Evolutionary conservation across 2,888 invertebrate species (phyloP).

Genomic region (Calameuta idolon): DNA sequence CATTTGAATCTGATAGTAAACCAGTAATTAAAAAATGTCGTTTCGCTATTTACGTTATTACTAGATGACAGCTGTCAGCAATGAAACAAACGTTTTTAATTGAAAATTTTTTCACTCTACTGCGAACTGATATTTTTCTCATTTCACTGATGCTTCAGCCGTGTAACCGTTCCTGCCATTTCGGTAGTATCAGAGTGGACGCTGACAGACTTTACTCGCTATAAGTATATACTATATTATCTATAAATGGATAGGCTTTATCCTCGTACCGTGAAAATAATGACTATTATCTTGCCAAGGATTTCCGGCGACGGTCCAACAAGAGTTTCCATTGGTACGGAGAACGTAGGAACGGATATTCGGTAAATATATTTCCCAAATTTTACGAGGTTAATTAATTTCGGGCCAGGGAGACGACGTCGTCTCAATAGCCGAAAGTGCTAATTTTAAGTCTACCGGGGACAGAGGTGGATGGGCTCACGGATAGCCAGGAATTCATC

Average conservation of each 20-base stretch:
- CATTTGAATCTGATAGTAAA: not conserved
- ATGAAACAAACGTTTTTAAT: not conserved
- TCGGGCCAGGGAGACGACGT: constrained; percentile 1
- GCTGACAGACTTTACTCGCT: not conserved
- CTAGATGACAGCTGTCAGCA: not conserved
- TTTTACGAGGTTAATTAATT: constrained; percentile 6
- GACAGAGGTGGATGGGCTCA: not conserved
- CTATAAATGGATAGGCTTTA: not conserved
- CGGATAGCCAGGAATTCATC: not conserved
- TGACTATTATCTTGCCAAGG: not conserved
- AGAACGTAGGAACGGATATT: not conserved
- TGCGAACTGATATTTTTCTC: not conserved
- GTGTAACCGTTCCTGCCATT: not conserved
- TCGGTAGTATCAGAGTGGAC: not conserved
- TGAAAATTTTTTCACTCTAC: not conserved
- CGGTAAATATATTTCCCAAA: constrained; percentile 4
- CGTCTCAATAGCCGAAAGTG: not conserved
- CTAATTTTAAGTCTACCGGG: not conserved
- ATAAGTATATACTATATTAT: not conserved
- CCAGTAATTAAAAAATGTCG: not conserved
- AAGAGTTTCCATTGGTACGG: not conserved
- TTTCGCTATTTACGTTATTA: not conserved
- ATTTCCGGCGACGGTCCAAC: not conserved
- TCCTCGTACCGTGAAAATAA: not conserved
- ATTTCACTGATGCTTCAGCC: not conserved